phyloP scores from a whole-genome alignment of 2,113 vertebrate genomes.

The Rynchops niger region DNA sequence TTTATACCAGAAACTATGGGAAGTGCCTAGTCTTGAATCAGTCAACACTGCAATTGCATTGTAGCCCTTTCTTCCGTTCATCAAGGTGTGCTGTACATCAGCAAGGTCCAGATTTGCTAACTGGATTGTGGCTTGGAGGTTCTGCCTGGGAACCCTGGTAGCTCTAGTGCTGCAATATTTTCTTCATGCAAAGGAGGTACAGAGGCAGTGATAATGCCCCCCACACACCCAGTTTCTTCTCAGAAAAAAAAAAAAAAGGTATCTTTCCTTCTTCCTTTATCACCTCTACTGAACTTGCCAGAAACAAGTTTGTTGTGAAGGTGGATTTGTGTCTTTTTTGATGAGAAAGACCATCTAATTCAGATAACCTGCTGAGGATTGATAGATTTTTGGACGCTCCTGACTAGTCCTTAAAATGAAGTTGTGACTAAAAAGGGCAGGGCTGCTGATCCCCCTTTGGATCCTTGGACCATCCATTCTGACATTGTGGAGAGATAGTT shows the following conservation, averaged over 20 bases:
- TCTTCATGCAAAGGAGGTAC: neutral
- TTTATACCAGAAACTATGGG: neutral
- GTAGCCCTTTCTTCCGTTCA: neutral
- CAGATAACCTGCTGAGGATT: neutral
- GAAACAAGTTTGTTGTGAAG: neutral
- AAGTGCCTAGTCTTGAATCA: neutral
- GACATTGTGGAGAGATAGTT: neutral
- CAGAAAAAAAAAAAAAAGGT: neutral
- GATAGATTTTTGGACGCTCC: neutral
- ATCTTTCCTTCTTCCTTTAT: neutral
- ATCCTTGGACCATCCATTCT: neutral
- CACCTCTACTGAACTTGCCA: neutral
- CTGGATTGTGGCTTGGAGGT: neutral
- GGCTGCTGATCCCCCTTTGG: neutral
- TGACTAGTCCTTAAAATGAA: neutral
- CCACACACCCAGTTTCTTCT: neutral
- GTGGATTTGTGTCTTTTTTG: neutral
- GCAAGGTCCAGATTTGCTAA: neutral
- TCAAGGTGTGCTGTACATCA: accelerated
- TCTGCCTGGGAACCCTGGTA: neutral
- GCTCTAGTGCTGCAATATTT: neutral
- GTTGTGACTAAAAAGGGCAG: neutral
- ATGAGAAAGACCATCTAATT: accelerated
- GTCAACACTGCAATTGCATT: neutral
- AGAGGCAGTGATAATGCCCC: neutral